Evolutionary conservation across 2,113 vertebrate species (phyloP), one percentile per base, ranked within the genome.

Genomic region (Aplodontia rufa): DNA sequence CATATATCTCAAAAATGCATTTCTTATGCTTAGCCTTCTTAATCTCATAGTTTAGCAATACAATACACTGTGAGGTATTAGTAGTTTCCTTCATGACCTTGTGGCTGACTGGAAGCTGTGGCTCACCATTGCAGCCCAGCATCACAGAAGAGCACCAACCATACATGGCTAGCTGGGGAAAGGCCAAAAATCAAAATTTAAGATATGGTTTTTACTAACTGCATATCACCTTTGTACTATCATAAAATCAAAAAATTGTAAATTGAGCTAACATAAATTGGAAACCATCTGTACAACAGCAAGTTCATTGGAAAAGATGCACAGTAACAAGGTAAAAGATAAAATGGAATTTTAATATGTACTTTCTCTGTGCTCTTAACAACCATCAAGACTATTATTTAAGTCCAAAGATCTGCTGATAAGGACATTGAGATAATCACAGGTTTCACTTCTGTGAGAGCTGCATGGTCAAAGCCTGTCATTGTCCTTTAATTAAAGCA

Each of bases 401-500:
- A 58, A 80, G 35, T 71, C 42, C 42, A 19, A 13, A 90, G 12
- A 1, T 16, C n/a, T 74, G 24, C 16, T 95, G 72, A 95, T 96
- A 72, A 72, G 69, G 93, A 94, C 81, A 78, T 30, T 90, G 85
- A 85, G 66, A 87, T 90, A 96, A 92, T 91, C 58, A 91, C 13
- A 45, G 30, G 28, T 68, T 90, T 96, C 32, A 83, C 81, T 94
- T 92, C 51, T 84, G 71, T 87, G 75, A 71, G 58, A 26, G 58
- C 58, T 26, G 8, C 24, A 60, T 24, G 55, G 58, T 72, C n/a
- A 60, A 55, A 90, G 60, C 62, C 64, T n/a, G 40, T 84, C 80
- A 53, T 6, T 81, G 75, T 40, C 40, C 80, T 92, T 92, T 94
- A 96, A 87, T 87, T 93, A 87, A 96, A 95, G 64, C n/a, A 47